Base-by-base conservation (phyloP, 2,888 invertebrate species). In the Cryptocephalus primarius region DNA sequence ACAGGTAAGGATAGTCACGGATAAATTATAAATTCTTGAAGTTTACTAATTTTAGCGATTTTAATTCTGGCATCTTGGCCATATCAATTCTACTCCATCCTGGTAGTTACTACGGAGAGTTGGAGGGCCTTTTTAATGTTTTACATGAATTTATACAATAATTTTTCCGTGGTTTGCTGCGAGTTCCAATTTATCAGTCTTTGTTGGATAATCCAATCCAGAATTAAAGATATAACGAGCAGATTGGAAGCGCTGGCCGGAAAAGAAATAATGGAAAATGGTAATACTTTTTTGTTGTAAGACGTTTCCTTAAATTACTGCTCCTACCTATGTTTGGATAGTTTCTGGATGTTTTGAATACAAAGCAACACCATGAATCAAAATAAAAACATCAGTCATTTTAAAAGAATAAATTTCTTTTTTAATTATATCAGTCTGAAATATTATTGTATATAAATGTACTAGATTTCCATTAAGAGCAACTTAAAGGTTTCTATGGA, bases 111-210 rank as follows among this genome's bases (percentile, higher is more conserved):
- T 2, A 49, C 50, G 9, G 49, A 53, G 11, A 48, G 40, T 22
- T 52, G 46, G 49, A 48, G 38, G 41, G 50, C 53, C 22, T 52
- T 52, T 36, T 36, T 50, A 10, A 48, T 52, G 46, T 55, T 55
- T 38, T 52, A 44, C 22, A 42, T 55, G 14, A 55, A 55, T 45
- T 38, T 55, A 8, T 55, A 55, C 42, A 53, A 55, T 36, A 55
- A 53, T 43, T 55, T 52, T 47, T 50, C 55, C 4, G 43, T 48
- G 8, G 48, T 53, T 13, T 48, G 49, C n/a, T 55, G 53, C 41
- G 55, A 55, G 40, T 50, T 55, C 33, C 55, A 52, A 22, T 55
- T 55, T 39, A 46, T 53, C 10, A 43, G 48, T 9, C 34, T 53
- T 9, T 46, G 49, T 40, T 55, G 50, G 49, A 45, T 53, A 8